phyloP scores from a whole-genome alignment of 2,888 invertebrate genomes.

The Chalcis sispes region DNA sequence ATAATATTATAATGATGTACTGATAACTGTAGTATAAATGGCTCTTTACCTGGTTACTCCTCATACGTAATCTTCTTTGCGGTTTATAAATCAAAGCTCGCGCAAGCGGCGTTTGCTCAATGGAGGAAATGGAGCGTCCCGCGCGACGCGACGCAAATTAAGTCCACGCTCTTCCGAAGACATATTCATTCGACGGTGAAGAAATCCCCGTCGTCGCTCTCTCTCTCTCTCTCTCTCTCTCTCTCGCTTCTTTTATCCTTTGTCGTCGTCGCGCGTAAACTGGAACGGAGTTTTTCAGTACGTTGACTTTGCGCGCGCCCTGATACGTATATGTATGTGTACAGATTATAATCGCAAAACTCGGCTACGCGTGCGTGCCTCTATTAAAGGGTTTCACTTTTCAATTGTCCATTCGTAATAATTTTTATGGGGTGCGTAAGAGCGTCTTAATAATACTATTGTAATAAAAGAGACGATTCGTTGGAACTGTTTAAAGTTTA shows the following conservation, averaged over 20 bases:
- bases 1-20: constrained; percentile 15
- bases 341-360: too few relatives aligned
- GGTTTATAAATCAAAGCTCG: constrained; percentile 17
- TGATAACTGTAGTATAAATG: too few relatives aligned
- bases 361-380: too few relatives aligned
- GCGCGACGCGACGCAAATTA: constrained; percentile 43
- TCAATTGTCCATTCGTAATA: too few relatives aligned
- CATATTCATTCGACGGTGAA: constrained; percentile 6
- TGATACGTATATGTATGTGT: too few relatives aligned
- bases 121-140: constrained; percentile 48
- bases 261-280: background rate
- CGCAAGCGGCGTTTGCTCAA: constrained; percentile 14
- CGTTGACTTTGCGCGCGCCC: too few relatives aligned
- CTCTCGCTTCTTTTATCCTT: background rate
- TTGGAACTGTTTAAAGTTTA: too few relatives aligned
- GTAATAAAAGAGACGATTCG: too few relatives aligned
- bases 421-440: too few relatives aligned
- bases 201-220: background rate
- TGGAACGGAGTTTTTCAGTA: background rate
- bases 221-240: too few relatives aligned
- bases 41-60: constrained; percentile 23
- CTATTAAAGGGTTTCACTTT: too few relatives aligned
- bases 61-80: constrained; percentile 41
- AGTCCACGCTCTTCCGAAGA: constrained; percentile 37
- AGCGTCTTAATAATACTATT: too few relatives aligned